A percentile compares a stretch with the other conserved stretches of the same genome.
Conservation (phyloP, 2,888 invertebrate species). For the Volucella inanis region DNA sequence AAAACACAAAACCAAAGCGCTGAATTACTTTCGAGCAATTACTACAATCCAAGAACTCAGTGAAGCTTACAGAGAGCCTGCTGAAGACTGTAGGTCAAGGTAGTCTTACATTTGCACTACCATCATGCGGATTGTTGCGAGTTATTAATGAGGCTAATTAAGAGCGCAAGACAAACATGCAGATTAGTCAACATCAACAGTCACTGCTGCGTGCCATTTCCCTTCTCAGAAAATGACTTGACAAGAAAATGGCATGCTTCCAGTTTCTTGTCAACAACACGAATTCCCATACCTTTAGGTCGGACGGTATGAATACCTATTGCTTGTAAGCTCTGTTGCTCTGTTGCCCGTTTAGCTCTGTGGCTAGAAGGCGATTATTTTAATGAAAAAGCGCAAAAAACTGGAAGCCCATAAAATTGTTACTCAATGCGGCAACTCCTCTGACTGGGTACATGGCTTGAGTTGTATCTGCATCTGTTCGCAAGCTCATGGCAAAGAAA, state of each 20-base stretch:
- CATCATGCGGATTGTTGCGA: slow-evolving; percentile 13
- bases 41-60: slow-evolving; percentile 48
- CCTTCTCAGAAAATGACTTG: neutral
- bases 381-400: slow-evolving; percentile 25
- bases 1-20: slow-evolving; percentile 7
- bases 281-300: neutral
- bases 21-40: slow-evolving; percentile 20
- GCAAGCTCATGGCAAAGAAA: slow-evolving; percentile 17
- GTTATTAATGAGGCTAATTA: slow-evolving; percentile 56
- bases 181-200: slow-evolving; percentile 53
- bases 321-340: slow-evolving; percentile 26
- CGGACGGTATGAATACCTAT: neutral
- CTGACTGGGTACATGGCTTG: neutral
- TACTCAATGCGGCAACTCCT: slow-evolving; percentile 34
- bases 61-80: slow-evolving; percentile 35
- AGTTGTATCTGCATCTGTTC: slow-evolving; percentile 8
- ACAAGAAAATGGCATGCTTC: slow-evolving; percentile 5
- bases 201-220: neutral
- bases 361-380: slow-evolving; percentile 1
- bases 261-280: slow-evolving; percentile 10
- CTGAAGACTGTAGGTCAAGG: slow-evolving; percentile 65
- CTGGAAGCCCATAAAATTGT: slow-evolving; percentile 36
- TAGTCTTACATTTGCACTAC: neutral
- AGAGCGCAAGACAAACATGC: slow-evolving; percentile 35
- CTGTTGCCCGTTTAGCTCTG: slow-evolving; percentile 30